These are phyloP conservation scores for Melospiza melodia DNA, from an alignment of 2,113 vertebrate genomes.

Conservation along the genomic window DNA sequence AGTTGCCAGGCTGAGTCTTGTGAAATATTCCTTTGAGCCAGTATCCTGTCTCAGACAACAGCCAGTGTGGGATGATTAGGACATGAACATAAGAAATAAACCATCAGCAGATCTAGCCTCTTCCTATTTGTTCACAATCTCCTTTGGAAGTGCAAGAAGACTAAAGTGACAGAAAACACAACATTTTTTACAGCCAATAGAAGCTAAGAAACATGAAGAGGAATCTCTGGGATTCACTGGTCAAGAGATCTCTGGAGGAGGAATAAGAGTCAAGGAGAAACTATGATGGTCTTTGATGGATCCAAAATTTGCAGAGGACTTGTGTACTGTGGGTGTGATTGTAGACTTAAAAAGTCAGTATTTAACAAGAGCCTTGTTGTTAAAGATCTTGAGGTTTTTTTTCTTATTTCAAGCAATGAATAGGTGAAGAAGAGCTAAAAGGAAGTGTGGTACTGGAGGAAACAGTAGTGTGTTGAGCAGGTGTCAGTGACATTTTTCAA, in stretches of 20 bases:
- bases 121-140: neutral
- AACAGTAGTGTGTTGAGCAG: rapidly evolving
- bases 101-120: neutral
- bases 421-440: neutral
- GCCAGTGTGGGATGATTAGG: neutral
- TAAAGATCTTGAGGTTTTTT: neutral
- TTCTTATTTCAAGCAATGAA: neutral
- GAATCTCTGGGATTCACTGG: neutral
- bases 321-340: neutral
- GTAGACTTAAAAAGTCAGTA: neutral
- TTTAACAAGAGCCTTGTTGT: neutral
- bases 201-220: neutral
- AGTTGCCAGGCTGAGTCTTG: neutral
- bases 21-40: neutral
- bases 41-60: neutral
- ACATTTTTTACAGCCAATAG: neutral
- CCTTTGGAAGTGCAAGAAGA: neutral
- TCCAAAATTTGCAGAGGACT: neutral
- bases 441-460: neutral
- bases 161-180: neutral
- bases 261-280: neutral
- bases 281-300: neutral
- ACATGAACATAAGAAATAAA: neutral
- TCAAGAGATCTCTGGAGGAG: neutral
- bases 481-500: neutral